Evolutionary conservation across 30 jellyfish, hydroid and myxozoan species (phyloP).

Genomic region (Pelagia noctiluca): DNA sequence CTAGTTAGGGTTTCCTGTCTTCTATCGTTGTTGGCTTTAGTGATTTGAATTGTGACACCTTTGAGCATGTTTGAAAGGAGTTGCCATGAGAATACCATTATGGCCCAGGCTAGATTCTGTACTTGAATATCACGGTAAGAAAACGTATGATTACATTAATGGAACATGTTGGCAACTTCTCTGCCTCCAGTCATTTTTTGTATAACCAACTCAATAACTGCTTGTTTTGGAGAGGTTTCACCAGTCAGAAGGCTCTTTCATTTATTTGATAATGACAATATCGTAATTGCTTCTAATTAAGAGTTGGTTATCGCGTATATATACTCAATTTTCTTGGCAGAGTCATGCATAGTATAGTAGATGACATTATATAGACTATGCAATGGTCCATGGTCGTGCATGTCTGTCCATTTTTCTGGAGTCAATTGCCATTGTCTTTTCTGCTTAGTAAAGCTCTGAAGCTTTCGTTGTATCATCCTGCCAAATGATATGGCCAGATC

Average conservation of each 20-base stretch:
- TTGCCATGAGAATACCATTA: slow-evolving; percentile 23
- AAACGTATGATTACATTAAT: slow-evolving; percentile 40
- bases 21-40: slow-evolving; percentile 54
- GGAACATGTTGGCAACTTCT: slow-evolving; percentile 27
- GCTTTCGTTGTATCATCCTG: slow-evolving; percentile 49
- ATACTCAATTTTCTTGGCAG: slow-evolving; percentile 28
- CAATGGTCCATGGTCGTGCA: slow-evolving; percentile 41
- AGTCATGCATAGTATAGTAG: slow-evolving; percentile 36
- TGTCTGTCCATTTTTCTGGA: slow-evolving; percentile 40
- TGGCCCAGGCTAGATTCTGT: slow-evolving; percentile 49
- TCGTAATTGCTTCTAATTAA: slow-evolving; percentile 16
- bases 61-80: slow-evolving; percentile 14
- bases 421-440: slow-evolving; percentile 44
- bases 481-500: slow-evolving; percentile 47
- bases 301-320: slow-evolving; percentile 35
- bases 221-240: slow-evolving; percentile 47
- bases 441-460: not conserved
- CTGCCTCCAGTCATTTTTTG: slow-evolving; percentile 33
- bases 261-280: slow-evolving; percentile 42
- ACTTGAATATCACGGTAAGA: slow-evolving; percentile 37
- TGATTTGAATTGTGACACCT: slow-evolving; percentile 51
- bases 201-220: slow-evolving; percentile 23
- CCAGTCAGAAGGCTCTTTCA: slow-evolving; percentile 34
- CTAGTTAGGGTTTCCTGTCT: slow-evolving; percentile 55
- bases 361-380: slow-evolving; percentile 44